Base-by-base conservation (phyloP, 2,888 invertebrate genomes). In the Hirtodrosophila confusa region DNA sequence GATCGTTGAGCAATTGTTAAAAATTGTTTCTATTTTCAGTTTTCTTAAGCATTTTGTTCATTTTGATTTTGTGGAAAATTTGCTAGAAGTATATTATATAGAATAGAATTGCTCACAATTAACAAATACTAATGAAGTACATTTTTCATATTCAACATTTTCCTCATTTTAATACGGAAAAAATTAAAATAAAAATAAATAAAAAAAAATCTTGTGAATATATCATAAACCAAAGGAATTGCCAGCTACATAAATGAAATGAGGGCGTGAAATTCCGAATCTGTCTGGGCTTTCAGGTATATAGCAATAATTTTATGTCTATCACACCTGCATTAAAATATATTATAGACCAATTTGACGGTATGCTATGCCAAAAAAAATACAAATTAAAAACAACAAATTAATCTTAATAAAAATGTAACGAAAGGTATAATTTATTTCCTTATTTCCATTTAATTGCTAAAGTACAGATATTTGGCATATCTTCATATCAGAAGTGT, bases 231-330 rank as follows among this genome's bases (percentile, higher is more conserved):
- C 24, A 8, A 51, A 62, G n/a, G 27, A 43, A 53, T 49, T 43
- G 41, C 33, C 68, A 70, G 50, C 55, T 54, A 56, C 66, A 60
- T 6, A 40, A 40, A 55, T 58, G 5, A 56, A 64, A 55, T 50
- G 62, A 39, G 66, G 78, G 84, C 74, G 80, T 82, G 37, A 65
- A 68, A 64, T 75, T 69, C 17, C 29, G 37, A 45, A 39, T 43
- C 33, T 48, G 11, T 53, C 39, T 31, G 11, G 10, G 37, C 8
- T 54, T 48, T 57, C 49, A 53, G 53, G 60, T 39, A 54, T 56
- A 40, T 50, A 50, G 40, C 56, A 64, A 68, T 64, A 48, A 58
- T 60, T 63, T 48, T 63, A 68, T 66, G 61, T 55, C 55, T 50
- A 36, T 47, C 23, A 39, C 78, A 83, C 80, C 85, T 84, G 80